Evolutionary conservation across 2,888 invertebrate genomes (phyloP), one percentile per base, ranked within the genome.

Genomic region (Lagria hirta): DNA sequence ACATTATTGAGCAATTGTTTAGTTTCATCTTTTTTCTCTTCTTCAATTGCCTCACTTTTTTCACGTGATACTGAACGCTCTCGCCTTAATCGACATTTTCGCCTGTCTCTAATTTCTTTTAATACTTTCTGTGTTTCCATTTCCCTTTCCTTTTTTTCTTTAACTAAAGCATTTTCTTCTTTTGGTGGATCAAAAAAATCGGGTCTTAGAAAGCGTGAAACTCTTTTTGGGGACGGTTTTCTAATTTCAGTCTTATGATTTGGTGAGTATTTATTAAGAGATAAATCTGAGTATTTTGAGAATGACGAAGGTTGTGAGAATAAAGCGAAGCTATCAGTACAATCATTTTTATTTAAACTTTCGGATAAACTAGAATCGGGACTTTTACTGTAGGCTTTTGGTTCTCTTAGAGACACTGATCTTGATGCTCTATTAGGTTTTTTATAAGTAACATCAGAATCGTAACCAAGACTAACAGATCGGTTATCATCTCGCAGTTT

Each of bases 171-270:
- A 60, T 79, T 84, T 56, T 86, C 86, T 83, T 82, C 79, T 52
- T 66, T 66, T 2, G 78, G 75, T 1, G 82, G 73, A 51, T 88
- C 86, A 62, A 82, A 86, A 64, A 88, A 88, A 67, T 89, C 88
- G 1, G 88, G 84, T 16, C 88, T 76, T 43, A 89, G 70, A 69
- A 88, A 88, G 42, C 89, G 74, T 4, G 85, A 86, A 43, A 85
- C 79, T 49, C 84, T 77, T 32, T 82, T 79, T 20, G 42, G 30
- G 20, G 52, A 56, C 24, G 61, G 58, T 51, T 60, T 60, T 42
- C 58, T 61, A 11, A 49, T 29, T 54, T 62, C 64, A 51, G 65
- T 60, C 61, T 64, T 64, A 59, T 63, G 29, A 38, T 34, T 52
- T 10, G 26, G 14, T 8, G 18, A 17, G 21, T 12, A 29, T 51